phyloP scores from a whole-genome alignment of 1,140 invertebrate species.

The Drosophila oshimai region DNA sequence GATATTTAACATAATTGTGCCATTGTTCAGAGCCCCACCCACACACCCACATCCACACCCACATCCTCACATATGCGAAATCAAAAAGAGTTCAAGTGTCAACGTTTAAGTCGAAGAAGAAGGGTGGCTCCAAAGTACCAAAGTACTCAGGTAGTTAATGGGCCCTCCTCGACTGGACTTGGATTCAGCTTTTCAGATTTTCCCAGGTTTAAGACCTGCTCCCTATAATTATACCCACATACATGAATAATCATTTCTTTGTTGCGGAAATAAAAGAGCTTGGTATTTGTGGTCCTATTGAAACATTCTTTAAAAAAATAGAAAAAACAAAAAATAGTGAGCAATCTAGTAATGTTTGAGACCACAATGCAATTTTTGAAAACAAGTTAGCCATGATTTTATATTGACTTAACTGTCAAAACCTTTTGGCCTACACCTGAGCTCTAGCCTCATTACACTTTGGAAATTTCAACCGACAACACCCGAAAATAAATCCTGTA shows the following conservation, averaged over 20 bases:
- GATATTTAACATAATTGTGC: constrained; percentile 80
- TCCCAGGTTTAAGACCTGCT: constrained; percentile 10
- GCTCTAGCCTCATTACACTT: background rate
- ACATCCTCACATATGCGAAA: constrained; percentile 19
- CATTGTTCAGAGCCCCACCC: constrained; percentile 47
- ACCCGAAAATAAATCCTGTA: constrained; percentile 2
- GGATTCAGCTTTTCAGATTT: background rate
- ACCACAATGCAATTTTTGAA: background rate
- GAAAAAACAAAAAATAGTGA: background rate
- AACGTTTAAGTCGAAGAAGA: constrained; percentile 49
- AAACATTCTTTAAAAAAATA: background rate
- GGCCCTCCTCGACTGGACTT: constrained; percentile 5
- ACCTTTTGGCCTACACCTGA: too few relatives aligned
- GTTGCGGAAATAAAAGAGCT: background rate
- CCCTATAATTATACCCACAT: constrained; percentile 19
- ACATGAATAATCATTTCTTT: background rate
- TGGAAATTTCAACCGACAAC: constrained; percentile 1
- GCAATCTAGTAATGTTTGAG: too few relatives aligned
- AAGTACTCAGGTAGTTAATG: constrained; percentile 65
- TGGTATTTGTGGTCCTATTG: too few relatives aligned
- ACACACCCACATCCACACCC: background rate
- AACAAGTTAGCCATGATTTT: background rate
- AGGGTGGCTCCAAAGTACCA: constrained; percentile 34
- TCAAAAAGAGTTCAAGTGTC: constrained; percentile 79
- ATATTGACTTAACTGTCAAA: background rate